A percentile compares a stretch with the other conserved stretches of the same genome.
Evolutionary conservation across 2,797 vertebrate genomes (phyloP).

Genomic region (Dicrostonyx torquatus): DNA sequence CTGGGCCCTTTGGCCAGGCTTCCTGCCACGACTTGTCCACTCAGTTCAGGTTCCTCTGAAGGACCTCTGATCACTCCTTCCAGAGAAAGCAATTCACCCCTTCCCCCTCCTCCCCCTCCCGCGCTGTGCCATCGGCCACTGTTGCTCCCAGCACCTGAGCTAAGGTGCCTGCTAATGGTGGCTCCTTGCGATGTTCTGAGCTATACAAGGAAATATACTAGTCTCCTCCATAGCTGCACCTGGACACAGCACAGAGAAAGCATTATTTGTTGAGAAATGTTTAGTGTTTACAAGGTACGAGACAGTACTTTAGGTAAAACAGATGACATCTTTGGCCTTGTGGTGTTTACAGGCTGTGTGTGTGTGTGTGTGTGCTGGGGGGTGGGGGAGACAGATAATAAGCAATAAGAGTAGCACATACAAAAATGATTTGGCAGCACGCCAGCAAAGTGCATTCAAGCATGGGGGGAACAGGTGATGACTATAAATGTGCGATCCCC

Average conservation of each 20-base stretch:
- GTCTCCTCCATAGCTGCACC: not conserved
- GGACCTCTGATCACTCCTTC: not conserved
- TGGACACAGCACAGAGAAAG: too few species aligned
- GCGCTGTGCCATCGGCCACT: not conserved
- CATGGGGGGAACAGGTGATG: fast-evolving
- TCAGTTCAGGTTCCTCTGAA: not conserved
- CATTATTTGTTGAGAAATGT: not conserved
- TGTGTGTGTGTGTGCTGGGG: too few species aligned
- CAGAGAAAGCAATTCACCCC: not conserved
- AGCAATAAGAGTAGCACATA: too few species aligned
- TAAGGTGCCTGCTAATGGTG: too few species aligned
- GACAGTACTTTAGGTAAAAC: not conserved
- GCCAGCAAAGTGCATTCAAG: not conserved
- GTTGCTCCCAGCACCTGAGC: fast-evolving
- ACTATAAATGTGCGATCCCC: not conserved
- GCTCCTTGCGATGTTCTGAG: not conserved
- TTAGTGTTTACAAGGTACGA: not conserved
- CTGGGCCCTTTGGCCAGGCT: not conserved
- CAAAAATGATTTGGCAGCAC: not conserved
- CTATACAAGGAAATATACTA: not conserved
- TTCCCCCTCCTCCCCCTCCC: not conserved
- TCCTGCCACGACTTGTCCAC: too few species aligned
- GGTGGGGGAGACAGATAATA: not conserved
- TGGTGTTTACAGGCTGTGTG: not conserved
- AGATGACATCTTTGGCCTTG: not conserved